Evolutionary conservation across 2,113 vertebrate genomes (phyloP).

Genomic region (Tonatia bakeri): DNA sequence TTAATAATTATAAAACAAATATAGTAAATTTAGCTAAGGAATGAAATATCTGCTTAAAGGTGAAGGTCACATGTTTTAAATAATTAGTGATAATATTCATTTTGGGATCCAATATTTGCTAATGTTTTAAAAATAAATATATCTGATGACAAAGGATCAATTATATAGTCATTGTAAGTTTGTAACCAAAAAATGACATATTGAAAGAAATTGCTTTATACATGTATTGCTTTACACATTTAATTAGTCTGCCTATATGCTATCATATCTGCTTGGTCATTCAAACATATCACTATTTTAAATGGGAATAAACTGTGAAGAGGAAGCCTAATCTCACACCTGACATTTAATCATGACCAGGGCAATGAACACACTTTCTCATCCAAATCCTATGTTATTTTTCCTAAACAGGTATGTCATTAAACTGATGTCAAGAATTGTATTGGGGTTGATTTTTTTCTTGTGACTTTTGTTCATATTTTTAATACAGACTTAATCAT

Average conservation of each 20-base stretch:
- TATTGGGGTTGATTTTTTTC: neutral
- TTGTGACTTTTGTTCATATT: neutral
- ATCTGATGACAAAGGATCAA: neutral
- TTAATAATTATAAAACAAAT: no score
- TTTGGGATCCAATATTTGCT: no score
- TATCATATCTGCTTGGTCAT: neutral
- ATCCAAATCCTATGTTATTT: neutral
- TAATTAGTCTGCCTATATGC: neutral
- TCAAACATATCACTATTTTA: neutral
- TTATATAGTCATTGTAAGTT: neutral
- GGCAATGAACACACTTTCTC: neutral
- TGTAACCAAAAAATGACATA: neutral
- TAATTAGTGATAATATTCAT: no score
- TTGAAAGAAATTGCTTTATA: neutral
- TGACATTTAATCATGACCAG: no score
- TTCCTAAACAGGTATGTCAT: neutral
- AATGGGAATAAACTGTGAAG: neutral
- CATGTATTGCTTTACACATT: neutral
- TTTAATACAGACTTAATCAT: neutral
- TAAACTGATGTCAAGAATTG: neutral
- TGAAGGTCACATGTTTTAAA: no score
- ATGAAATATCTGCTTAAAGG: no score
- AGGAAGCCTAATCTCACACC: no score
- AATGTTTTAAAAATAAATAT: no score
- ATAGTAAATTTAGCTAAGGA: no score